phyloP scores from a whole-genome alignment of 1,140 invertebrate genomes.

The Pseudoatta argentina region DNA sequence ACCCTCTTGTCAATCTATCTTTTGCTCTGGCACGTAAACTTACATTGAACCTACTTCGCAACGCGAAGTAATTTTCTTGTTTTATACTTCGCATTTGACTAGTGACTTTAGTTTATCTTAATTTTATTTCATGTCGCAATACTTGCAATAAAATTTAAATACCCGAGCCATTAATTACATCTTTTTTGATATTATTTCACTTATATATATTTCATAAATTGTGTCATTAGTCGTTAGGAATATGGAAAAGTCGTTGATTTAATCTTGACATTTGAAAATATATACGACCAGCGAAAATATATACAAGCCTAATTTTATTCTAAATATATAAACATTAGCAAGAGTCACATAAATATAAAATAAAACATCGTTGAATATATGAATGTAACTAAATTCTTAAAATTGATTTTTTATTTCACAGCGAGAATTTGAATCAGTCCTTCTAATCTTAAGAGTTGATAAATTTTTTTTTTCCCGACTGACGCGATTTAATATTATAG shows the following conservation, averaged over 20 bases:
- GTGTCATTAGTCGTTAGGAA: background rate
- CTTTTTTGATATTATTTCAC: background rate
- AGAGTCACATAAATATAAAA: background rate
- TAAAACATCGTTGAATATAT: background rate
- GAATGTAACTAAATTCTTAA: background rate
- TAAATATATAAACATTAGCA: background rate
- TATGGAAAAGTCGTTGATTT: background rate
- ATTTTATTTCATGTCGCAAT: background rate
- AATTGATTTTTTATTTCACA: background rate
- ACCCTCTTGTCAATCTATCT: constrained; percentile 56
- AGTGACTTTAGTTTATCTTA: background rate
- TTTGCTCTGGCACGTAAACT: constrained; percentile 34
- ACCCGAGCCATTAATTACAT: background rate
- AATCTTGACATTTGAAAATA: background rate
- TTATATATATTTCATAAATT: background rate
- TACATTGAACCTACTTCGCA: constrained; percentile 24
- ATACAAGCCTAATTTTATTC: background rate
- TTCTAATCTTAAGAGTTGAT: background rate
- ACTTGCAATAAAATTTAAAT: background rate
- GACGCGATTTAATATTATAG: constrained; percentile 6
- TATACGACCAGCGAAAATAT: background rate
- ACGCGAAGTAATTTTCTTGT: background rate
- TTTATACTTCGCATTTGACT: background rate
- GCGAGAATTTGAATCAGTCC: background rate
- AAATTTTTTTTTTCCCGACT: background rate